These are phyloP conservation scores for Eupithecia inturbata DNA, from an alignment of 2,888 invertebrate species.

Conservation along the genomic window DNA sequence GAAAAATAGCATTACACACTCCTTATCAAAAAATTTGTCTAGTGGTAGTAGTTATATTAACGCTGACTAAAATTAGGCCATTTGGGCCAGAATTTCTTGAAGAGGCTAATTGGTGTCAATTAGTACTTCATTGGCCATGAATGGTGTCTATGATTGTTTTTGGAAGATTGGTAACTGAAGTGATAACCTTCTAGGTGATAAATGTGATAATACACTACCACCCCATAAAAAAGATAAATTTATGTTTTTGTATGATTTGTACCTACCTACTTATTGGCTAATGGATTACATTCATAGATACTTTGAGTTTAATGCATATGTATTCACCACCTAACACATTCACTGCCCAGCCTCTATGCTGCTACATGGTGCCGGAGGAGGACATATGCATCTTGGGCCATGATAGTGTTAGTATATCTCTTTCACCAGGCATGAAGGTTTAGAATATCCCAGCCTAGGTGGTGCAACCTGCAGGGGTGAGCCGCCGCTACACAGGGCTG, in stretches of 20 bases:
- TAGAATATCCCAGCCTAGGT: too few species aligned
- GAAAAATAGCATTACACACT: too few species aligned
- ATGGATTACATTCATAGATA: not conserved
- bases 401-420: too few species aligned
- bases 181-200: not conserved
- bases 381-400: too few species aligned
- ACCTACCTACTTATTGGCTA: not conserved
- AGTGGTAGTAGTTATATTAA: not conserved
- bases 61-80: slow-evolving; percentile 34
- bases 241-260: not conserved
- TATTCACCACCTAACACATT: too few species aligned
- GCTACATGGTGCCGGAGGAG: too few species aligned
- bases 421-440: too few species aligned
- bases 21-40: not conserved
- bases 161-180: not conserved
- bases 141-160: slow-evolving; percentile 7
- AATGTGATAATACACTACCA: not conserved
- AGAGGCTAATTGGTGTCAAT: slow-evolving; percentile 58
- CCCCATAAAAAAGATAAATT: not conserved
- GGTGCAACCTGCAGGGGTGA: too few species aligned
- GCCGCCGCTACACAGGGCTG: too few species aligned
- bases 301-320: not conserved
- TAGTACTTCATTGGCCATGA: slow-evolving; percentile 55
- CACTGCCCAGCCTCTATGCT: too few species aligned
- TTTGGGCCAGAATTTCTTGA: slow-evolving; percentile 40